Evolutionary conservation across 2,888 invertebrate genomes (phyloP), one percentile per base, ranked within the genome.

Genomic region (Agrotis clavis): DNA sequence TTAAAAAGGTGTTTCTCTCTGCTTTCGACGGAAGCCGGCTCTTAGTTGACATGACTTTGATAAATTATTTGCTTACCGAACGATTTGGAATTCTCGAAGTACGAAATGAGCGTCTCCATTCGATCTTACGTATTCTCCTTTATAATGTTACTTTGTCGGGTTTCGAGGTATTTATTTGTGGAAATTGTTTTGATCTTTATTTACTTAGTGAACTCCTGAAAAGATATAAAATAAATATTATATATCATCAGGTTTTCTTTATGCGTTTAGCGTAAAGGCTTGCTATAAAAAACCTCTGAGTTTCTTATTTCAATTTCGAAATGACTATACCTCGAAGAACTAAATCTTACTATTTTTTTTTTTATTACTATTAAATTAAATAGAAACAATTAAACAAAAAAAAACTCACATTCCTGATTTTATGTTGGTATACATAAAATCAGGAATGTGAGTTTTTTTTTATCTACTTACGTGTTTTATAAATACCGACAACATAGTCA

Each of bases 21-120:
- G 86, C 77, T 82, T 87, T 86, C 84, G 79, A 73, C 83, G 79
- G 85, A 87, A 87, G 83, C 86, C 79, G 84, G 76, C 83, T 86
- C 84, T 85, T 80, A 84, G 87, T 88, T 90, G 92, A 92, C 91
- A 88, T 89, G 90, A 92, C 90, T 92, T 92, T 93, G 92, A 93
- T 93, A 91, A 92, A 93, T 93, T 92, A 92, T 92, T 93, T 90
- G 86, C 89, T 81, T 81, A 75, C 74, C 61, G 61, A 85, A 74
- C 68, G 73, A 84, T 83, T 85, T 83, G 67, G 79, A 84, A 85
- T 83, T 82, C 79, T 74, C 72, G 68, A 78, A 80, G 78, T 73
- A 73, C 77, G 63, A 77, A 82, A 80, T 82, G 71, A 70, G 69
- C 84, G 63, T 68, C 81, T 71, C 57, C 65, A 64, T 74, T 67